Percentiles rank a stretch among this genome's conserved stretches.
phyloP scores from a whole-genome alignment of 1,140 invertebrate genomes.

The Luehdorfia chinensis region DNA sequence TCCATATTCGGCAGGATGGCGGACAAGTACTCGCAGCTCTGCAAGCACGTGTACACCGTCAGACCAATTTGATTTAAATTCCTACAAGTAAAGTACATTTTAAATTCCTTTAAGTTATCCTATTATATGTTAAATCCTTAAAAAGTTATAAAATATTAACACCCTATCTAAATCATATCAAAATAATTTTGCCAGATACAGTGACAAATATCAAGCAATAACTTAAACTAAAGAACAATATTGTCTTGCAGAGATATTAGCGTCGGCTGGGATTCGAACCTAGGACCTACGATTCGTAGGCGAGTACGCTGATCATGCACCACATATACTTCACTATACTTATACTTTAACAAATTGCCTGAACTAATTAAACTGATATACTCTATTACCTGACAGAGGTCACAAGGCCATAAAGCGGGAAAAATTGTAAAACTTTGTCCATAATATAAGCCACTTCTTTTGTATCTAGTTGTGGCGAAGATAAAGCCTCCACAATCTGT shows the following conservation, averaged over 20 bases:
- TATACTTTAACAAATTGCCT: no score
- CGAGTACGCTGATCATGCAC: no score
- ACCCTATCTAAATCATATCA: no score
- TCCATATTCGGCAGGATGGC: constrained; percentile 30
- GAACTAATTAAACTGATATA: no score
- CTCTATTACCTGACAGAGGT: constrained; percentile 44
- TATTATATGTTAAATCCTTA: neutral
- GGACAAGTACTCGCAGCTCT: constrained; percentile 37
- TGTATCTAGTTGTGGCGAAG: constrained; percentile 78
- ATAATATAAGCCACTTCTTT: constrained; percentile 78
- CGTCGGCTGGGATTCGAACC: no score
- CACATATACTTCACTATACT: no score
- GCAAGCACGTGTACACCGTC: constrained; percentile 38
- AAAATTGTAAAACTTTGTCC: constrained; percentile 81
- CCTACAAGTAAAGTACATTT: constrained; percentile 27
- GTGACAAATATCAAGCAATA: no score
- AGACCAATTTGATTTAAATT: constrained; percentile 45
- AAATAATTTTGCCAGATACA: no score
- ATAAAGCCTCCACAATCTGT: constrained; percentile 82
- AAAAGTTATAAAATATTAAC: neutral
- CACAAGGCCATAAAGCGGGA: constrained; percentile 85
- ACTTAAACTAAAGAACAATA: no score
- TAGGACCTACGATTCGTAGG: no score
- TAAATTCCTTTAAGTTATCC: no score
- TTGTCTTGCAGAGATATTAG: no score